These are phyloP conservation scores for Fistularia tabacaria DNA, from an alignment of 2,797 vertebrate genomes.

Conservation along the genomic window DNA sequence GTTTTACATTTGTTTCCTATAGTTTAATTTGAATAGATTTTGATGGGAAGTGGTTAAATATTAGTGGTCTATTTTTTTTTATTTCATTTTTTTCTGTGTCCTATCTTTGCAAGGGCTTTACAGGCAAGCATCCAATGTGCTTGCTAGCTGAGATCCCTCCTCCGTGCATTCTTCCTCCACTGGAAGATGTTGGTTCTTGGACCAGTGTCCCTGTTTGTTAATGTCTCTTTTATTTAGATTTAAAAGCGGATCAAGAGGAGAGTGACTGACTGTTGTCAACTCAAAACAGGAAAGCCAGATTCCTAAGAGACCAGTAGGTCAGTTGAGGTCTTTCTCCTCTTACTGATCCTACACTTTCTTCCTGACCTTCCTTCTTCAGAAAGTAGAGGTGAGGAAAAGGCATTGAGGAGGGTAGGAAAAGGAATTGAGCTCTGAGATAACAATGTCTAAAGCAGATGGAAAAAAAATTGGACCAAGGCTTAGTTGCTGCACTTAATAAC, in stretches of 20 bases:
- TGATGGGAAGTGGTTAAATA: constrained; percentile 1
- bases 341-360: constrained; percentile 37
- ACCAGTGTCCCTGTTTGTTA: background rate
- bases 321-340: constrained; percentile 34
- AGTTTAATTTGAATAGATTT: constrained; percentile 8
- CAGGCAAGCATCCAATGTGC: too few species aligned
- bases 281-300: constrained; percentile 32
- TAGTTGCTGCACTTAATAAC: constrained; percentile 48
- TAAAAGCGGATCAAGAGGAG: too few species aligned
- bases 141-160: too few species aligned
- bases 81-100: background rate
- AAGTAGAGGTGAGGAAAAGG: constrained; percentile 38
- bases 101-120: background rate
- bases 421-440: constrained; percentile 62
- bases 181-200: too few species aligned
- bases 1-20: constrained; percentile 19
- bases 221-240: too few species aligned
- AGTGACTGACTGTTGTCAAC: constrained; percentile 5
- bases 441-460: constrained; percentile 54
- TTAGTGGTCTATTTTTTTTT: constrained; percentile 4
- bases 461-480: constrained; percentile 62
- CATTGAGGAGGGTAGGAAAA: constrained; percentile 27
- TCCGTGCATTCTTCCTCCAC: too few species aligned
- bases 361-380: constrained; percentile 14
- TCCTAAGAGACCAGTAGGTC: constrained; percentile 13